These are phyloP conservation scores for Struthidea cinerea DNA, from an alignment of 2,113 vertebrate genomes.

Conservation along the genomic window DNA sequence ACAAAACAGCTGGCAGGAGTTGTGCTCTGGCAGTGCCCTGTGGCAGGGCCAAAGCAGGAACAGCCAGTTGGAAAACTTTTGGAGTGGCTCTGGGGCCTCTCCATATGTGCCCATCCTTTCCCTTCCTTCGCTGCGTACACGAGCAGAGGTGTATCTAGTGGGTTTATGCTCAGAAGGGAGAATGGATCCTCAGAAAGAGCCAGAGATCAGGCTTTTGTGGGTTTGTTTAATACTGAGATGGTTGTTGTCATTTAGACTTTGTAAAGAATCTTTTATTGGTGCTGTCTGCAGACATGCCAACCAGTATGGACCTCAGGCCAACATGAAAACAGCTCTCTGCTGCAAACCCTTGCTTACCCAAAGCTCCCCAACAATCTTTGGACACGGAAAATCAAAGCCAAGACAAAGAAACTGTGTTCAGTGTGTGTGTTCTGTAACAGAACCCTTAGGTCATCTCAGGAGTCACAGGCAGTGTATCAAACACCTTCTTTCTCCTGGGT, in stretches of 20 bases:
- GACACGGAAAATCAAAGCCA: conserved; percentile 21
- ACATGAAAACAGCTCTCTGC: background rate
- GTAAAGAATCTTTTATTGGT: background rate
- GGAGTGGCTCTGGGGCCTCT: background rate
- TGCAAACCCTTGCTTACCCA: background rate
- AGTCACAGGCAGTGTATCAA: conserved; percentile 11
- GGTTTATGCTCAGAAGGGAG: background rate
- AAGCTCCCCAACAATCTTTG: background rate
- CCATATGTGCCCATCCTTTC: background rate
- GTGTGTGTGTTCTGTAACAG: background rate
- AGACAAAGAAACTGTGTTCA: background rate
- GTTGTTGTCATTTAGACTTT: background rate
- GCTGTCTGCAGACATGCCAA: background rate
- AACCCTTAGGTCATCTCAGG: conserved; percentile 5
- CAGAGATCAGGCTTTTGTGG: background rate
- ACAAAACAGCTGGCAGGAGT: background rate
- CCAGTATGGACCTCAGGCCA: background rate
- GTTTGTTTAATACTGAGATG: background rate
- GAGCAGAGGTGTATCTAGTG: background rate
- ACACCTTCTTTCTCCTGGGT: background rate
- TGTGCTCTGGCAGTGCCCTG: background rate
- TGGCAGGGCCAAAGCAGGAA: background rate
- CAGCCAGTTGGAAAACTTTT: background rate
- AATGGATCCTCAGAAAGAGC: background rate
- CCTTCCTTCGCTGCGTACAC: background rate